Conservation (phyloP, 2,113 vertebrate genomes). For the Cromileptes altivelis region DNA sequence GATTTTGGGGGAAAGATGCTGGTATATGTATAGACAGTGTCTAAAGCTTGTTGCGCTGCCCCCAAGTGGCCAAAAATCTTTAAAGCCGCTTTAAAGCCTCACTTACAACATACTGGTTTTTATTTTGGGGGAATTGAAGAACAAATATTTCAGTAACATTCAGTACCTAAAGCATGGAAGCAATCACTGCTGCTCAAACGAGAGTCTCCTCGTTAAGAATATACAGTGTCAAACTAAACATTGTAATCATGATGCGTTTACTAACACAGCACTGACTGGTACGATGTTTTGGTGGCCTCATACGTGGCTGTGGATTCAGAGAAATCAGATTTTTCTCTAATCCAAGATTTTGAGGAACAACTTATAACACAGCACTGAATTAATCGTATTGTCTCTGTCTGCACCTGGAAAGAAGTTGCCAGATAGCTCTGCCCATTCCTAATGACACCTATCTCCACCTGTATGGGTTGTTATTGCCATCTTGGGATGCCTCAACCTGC, state of each 20-base stretch:
- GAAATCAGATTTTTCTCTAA: not conserved
- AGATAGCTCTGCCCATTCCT: constrained; percentile 6
- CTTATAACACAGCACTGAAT: not conserved
- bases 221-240: not conserved
- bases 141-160: not conserved
- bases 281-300: not conserved
- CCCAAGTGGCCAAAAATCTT: no score
- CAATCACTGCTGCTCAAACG: not conserved
- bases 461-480: constrained; percentile 38
- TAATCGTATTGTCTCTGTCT: constrained; percentile 7
- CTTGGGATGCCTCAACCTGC: constrained; percentile 23
- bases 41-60: no score
- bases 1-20: no score
- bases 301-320: not conserved
- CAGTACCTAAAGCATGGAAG: not conserved
- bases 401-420: constrained; percentile 10
- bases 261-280: not conserved
- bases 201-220: not conserved
- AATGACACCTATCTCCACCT: constrained; percentile 45
- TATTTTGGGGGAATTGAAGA: not conserved
- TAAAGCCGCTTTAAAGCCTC: not conserved
- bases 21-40: no score
- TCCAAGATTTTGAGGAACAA: constrained; percentile 13
- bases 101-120: not conserved
- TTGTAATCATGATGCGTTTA: not conserved